Evolutionary conservation across 2,113 vertebrate genomes (phyloP), one percentile per base, ranked within the genome.

Genomic region (Centropus bengalensis): DNA sequence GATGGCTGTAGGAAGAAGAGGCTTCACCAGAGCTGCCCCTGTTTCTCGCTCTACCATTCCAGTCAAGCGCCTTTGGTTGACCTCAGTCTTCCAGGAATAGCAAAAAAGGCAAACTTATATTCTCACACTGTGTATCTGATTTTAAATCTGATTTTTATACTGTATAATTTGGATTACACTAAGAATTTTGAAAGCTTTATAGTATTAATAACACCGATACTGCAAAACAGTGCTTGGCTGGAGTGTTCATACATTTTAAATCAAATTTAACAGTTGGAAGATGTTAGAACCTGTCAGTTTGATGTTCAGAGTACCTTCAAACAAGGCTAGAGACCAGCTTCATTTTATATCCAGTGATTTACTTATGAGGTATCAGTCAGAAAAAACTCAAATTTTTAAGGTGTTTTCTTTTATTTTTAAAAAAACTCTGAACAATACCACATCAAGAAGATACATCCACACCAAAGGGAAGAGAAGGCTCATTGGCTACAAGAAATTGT

Each of bases 111-210:
- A 93, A 94, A 79, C 94, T n/a, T 0, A 82, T 62, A 74, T 79
- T 93, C 69, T 75, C 69, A 84, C 63, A 64, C 38, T 92, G 86
- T 44, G 68, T 36, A 74, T 82, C 20, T 71, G 55, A 92, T 87
- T 82, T 92, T 55, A 81, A 82, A 88, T 19, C 40, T 58, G 51
- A 68, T 60, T 93, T 93, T 81, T 1, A 20, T 67, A 56, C 6
- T 6, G 30, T 59, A 82, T 91, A 92, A 60, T 96, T 96, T 70
- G 77, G 68, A 91, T 91, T 93, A 89, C 62, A 58, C 7, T 40
- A 92, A 66, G 91, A 88, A 95, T 94, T 94, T 94, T 87, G 82
- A 96, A 96, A 96, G 83, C 84, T 97, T 97, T 95, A 96, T 52
- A 47, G 38, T 58, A 96, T 88, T 96, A 86, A 66, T 96, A 91